Evolutionary conservation across 2,113 vertebrate genomes (phyloP), one percentile per base, ranked within the genome.

Genomic region (Pseudonaja textilis): DNA sequence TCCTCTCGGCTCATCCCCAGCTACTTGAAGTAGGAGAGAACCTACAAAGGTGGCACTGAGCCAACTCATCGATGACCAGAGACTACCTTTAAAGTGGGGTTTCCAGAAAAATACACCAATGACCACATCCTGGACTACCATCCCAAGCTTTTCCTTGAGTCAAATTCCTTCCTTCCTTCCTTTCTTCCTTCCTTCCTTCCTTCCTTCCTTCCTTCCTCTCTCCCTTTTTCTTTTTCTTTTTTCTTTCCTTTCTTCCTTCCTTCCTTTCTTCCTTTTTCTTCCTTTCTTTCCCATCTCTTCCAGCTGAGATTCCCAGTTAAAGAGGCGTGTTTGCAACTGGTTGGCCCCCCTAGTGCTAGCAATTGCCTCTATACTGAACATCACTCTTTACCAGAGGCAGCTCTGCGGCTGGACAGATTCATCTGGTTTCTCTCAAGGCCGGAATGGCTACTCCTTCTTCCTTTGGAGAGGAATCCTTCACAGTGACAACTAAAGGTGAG

Each of bases 1-100:
- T 98, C 97, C 97, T 93, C 97, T 69, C 96, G 85, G 97, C 96
- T 94, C 97, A 87, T 97, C 97, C 96, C 96, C 95, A 96, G 96
- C 96, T 97, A 92, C 95, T 96, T 96, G 96, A 89, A 97, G 96
- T 81, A 95, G 97, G 97, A 95, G 97, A 97, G 95, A 95, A 96
- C 96, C 97, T 96, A 95, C 0, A 1, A 90, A 92, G 87, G 86
- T 92, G 96, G 97, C 96, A 90, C 9, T 1, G 90, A 89, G 96
- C 97, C 97, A 97, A 93, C 93, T 88, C 95, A 91, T 95, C 96
- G 10, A 14, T 96, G 90, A 95, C 94, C 95, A 93, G 4, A 91
- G 93, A 92, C 4, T 39, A 81, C 91, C 90, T 95, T 89, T 93
- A 93, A 52, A 34, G 22, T 88, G 95, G 34, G 54, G 0, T 1